Conservation (phyloP, 2,888 invertebrate species). For the Sinopyrophorus schimmeli region DNA sequence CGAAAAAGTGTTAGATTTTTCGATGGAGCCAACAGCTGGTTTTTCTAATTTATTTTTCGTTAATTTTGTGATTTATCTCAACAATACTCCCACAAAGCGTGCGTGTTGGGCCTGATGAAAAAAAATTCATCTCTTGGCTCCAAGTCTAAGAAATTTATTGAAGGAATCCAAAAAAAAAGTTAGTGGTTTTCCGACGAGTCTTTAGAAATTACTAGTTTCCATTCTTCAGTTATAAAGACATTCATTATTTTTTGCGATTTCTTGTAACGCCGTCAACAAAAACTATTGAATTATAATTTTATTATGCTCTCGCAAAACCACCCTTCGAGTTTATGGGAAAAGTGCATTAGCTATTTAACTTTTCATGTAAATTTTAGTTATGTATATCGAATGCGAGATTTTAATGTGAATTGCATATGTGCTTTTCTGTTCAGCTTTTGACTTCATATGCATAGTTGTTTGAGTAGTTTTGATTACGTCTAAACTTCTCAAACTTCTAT, state of each 20-base stretch:
- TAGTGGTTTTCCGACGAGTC: neutral
- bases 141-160: constrained; percentile 1
- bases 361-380: neutral
- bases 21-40: constrained; percentile 15
- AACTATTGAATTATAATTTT: neutral
- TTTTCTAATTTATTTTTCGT: constrained; percentile 15
- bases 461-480: no score
- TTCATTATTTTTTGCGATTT: no score
- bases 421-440: no score
- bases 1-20: constrained; percentile 11
- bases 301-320: neutral
- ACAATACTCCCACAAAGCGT: constrained; percentile 13
- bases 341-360: neutral
- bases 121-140: constrained; percentile 14
- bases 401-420: no score
- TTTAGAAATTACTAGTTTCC: no score
- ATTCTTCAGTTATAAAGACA: no score
- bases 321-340: neutral
- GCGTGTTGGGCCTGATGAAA: constrained; percentile 6
- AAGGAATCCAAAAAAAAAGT: neutral
- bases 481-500: no score
- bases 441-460: no score
- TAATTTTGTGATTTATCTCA: constrained; percentile 20
- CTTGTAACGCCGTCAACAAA: no score
- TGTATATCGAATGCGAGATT: no score